Conservation (phyloP, 2,113 vertebrate species). For the Charina bottae region DNA sequence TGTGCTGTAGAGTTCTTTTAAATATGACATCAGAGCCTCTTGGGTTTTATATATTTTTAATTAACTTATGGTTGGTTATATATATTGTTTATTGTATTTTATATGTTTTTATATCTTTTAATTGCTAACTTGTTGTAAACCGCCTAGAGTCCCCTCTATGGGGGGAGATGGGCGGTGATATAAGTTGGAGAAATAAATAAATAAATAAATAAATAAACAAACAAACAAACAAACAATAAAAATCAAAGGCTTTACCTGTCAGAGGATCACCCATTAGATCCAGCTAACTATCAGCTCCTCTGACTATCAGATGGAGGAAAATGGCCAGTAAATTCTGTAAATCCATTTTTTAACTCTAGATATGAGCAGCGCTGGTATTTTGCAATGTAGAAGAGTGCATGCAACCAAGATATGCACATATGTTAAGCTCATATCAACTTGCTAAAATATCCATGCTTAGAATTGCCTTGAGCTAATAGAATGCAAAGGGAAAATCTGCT, state of each 20-base stretch:
- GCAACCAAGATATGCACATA: background rate
- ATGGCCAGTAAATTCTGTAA: background rate
- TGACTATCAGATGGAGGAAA: background rate
- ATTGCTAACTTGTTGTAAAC: too few relatives aligned
- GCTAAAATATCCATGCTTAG: background rate
- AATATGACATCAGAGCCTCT: too few relatives aligned
- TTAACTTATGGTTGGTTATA: too few relatives aligned
- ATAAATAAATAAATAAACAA: too few relatives aligned
- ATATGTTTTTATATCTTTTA: too few relatives aligned
- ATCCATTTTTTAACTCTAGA: background rate
- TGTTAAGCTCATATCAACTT: background rate
- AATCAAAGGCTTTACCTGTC: background rate
- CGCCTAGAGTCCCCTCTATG: too few relatives aligned
- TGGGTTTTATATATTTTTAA: too few relatives aligned
- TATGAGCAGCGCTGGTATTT: background rate
- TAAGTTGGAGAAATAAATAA: too few relatives aligned
- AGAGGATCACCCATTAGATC: background rate
- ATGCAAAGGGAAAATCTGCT: background rate
- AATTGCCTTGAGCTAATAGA: background rate
- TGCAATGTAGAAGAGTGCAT: background rate
- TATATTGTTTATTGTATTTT: too few relatives aligned
- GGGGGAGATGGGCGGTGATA: too few relatives aligned
- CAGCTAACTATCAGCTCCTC: background rate
- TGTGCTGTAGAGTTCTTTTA: too few relatives aligned
- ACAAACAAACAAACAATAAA: too few relatives aligned